Evolutionary conservation across 1,140 invertebrate genomes (phyloP).

Genomic region (Teleogryllus occipitalis): DNA sequence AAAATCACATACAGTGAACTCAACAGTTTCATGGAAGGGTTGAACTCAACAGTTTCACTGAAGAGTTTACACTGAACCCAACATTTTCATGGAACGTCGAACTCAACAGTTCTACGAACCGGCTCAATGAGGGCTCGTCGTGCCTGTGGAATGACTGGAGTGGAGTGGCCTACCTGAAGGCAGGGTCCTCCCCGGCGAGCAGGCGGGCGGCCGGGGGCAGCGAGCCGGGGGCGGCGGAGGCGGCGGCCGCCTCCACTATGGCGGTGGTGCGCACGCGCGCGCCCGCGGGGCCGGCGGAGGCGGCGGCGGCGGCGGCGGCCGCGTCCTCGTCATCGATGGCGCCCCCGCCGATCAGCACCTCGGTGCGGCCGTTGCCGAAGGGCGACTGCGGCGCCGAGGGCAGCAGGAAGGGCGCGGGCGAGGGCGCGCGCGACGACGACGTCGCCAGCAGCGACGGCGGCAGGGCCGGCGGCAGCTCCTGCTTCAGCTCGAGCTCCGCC

Average conservation of each 20-base stretch:
- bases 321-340: constrained; percentile 47
- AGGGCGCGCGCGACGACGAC: background rate
- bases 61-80: no score
- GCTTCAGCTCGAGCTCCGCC: constrained; percentile 32
- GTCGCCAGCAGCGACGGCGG: background rate
- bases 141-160: background rate
- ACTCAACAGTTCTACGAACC: no score
- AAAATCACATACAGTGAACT: no score
- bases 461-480: constrained; percentile 20
- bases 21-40: no score
- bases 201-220: constrained; percentile 42
- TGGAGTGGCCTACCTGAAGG: background rate
- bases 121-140: background rate
- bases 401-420: background rate
- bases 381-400: constrained; percentile 42
- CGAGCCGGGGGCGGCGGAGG: constrained; percentile 41
- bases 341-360: constrained; percentile 30
- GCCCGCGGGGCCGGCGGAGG: background rate
- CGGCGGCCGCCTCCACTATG: constrained; percentile 38
- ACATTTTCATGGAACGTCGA: no score
- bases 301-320: constrained; percentile 18
- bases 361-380: constrained; percentile 61
- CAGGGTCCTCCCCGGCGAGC: constrained; percentile 37
- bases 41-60: no score
- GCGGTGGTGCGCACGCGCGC: constrained; percentile 34